These are phyloP conservation scores for Sebastes hubbsi DNA, from an alignment of 2,797 vertebrate genomes.

Conservation along the genomic window DNA sequence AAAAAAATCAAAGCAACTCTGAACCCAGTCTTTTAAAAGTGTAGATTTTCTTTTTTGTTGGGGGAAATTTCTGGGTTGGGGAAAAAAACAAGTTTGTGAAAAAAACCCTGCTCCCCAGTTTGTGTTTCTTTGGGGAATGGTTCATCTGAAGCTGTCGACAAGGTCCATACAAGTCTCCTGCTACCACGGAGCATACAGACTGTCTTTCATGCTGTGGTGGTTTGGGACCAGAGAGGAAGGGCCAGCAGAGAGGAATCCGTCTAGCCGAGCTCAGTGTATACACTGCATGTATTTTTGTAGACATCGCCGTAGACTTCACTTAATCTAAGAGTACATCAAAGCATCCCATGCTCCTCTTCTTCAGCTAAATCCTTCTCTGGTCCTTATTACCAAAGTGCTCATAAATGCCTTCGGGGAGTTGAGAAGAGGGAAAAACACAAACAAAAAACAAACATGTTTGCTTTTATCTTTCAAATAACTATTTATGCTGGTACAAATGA, in stretches of 20 bases:
- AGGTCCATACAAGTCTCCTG: slow-evolving; percentile 78
- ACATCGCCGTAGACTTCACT: slow-evolving; percentile 81
- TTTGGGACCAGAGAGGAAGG: slow-evolving; percentile 77
- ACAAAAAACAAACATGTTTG: slow-evolving; percentile 86
- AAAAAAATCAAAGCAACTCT: slow-evolving; percentile 71
- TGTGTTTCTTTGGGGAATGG: slow-evolving; percentile 76
- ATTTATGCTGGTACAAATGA: slow-evolving; percentile 84
- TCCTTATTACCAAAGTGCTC: slow-evolving; percentile 85
- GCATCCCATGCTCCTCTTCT: slow-evolving; percentile 74
- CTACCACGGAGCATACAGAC: slow-evolving; percentile 63
- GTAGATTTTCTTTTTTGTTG: slow-evolving; percentile 55
- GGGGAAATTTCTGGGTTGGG: slow-evolving; percentile 53
- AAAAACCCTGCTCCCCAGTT: slow-evolving; percentile 57
- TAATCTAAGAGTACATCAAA: slow-evolving; percentile 87
- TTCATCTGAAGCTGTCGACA: slow-evolving; percentile 81
- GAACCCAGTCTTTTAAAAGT: slow-evolving; percentile 68
- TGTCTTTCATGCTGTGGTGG: slow-evolving; percentile 78
- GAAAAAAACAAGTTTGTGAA: slow-evolving; percentile 61
- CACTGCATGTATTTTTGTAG: slow-evolving; percentile 80
- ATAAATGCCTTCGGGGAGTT: slow-evolving; percentile 80
- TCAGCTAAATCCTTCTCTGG: slow-evolving; percentile 79
- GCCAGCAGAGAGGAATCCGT: slow-evolving; percentile 70
- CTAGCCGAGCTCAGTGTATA: slow-evolving; percentile 67
- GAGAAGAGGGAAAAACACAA: slow-evolving; percentile 69
- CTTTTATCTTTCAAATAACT: slow-evolving; percentile 86